Conservation (phyloP, 2,797 vertebrate genomes). For the Rhinatrema bivittatum region DNA sequence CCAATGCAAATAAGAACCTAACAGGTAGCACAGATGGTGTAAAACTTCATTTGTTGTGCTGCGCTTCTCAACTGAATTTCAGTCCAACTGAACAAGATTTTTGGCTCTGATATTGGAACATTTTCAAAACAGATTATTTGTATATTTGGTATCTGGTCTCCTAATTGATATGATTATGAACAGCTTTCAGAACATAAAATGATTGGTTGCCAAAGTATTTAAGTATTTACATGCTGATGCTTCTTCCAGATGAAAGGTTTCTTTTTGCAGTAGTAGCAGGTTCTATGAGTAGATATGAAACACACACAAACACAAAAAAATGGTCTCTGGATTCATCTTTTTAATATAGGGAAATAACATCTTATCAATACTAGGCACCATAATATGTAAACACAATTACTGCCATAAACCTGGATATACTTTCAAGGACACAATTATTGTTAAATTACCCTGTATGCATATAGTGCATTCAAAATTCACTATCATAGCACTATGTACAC, state of each 20-base stretch:
- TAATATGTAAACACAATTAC: conserved; percentile 90
- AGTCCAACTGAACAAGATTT: conserved; percentile 12
- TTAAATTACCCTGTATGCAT: conserved; percentile 49
- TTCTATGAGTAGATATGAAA: too few relatives aligned
- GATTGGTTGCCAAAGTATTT: conserved; percentile 15
- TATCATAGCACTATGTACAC: conserved; percentile 24
- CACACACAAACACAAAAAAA: conserved; percentile 60
- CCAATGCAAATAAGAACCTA: conserved; percentile 12
- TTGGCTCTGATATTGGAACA: conserved; percentile 10
- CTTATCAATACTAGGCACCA: conserved; percentile 88
- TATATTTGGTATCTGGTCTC: conserved; percentile 28
- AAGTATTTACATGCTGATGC: too few relatives aligned
- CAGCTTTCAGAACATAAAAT: conserved; percentile 17
- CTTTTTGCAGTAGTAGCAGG: too few relatives aligned
- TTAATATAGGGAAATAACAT: conserved; percentile 83
- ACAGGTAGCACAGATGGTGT: conserved; percentile 12
- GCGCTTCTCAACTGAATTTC: conserved; percentile 29
- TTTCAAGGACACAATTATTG: conserved; percentile 48
- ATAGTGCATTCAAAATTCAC: conserved; percentile 34
- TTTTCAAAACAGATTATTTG: conserved; percentile 18
- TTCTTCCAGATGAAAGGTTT: too few relatives aligned
- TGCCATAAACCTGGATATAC: conserved; percentile 83
- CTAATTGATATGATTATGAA: conserved; percentile 27
- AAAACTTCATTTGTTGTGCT: conserved; percentile 42
- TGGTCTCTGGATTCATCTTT: conserved; percentile 62